Base-by-base conservation (phyloP, 1,140 invertebrate species). In the Pseudomyrmex gracilis region DNA sequence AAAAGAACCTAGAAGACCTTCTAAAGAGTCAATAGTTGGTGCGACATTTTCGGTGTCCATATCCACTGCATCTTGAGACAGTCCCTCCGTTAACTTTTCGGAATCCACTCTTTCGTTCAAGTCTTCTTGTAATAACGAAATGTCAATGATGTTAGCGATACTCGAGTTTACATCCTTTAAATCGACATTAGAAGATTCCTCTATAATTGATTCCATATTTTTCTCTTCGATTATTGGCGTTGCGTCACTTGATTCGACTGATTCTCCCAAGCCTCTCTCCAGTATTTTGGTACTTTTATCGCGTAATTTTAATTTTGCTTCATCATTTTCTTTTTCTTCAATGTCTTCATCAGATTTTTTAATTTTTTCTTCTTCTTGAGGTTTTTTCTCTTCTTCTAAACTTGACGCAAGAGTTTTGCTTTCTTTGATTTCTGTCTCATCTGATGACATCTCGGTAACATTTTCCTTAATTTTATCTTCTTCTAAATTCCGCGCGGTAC, bases 1-100 rank as follows among this genome's bases (percentile, higher is more conserved):
- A n/a, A 91, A 64, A 76, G 89, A 64, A 57, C 63, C 86, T 17
- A 90, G 60, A 45, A 90, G 63, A 60, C 87, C 89, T 74, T 90
- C 88, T 20, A 91, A n/a, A 47, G 85, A 76, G 47, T 90, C 86
- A 61, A 88, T 86, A 53, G 86, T 89, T 61, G 89, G 83, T 13
- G 73, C 12, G 9, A 64, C 22, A 5, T 73, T 86, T 10, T 88
- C 17, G 63, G 87, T 82, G 20, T 87, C 83, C 34, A 86, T 63
- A n/a, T 80, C 83, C 51, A 73, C 83, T 8, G 82, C 84, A 68
- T 82, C 53, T 10, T 82, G 57, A 45, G 87, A 82, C 7, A 90
- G n/a, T 61, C 87, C 88, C 5, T 89, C 82, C 1, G 53, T 34
- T 4, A 87, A 63, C 12, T 89, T 84, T 73, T 88, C 84, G 10